These are phyloP conservation scores for Colostygia pectinataria DNA, from an alignment of 2,888 invertebrate species.

Conservation along the genomic window DNA sequence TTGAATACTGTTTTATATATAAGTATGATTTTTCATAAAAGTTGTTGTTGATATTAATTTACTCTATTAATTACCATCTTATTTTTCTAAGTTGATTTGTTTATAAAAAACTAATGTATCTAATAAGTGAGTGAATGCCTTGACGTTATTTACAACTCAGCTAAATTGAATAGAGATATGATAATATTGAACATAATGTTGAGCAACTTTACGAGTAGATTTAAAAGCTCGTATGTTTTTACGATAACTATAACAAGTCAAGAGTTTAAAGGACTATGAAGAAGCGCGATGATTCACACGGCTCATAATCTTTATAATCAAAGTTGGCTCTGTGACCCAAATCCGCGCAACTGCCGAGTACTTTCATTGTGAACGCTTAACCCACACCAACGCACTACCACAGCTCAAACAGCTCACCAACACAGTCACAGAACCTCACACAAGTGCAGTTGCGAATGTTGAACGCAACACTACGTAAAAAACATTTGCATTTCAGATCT, in stretches of 20 bases:
- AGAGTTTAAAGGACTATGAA: slow-evolving; percentile 45
- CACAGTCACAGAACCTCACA: slow-evolving; percentile 40
- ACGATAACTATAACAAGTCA: background rate
- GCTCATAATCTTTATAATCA: slow-evolving; percentile 80
- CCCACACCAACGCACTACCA: slow-evolving; percentile 48
- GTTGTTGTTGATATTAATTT: too few species aligned
- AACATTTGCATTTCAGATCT: slow-evolving; percentile 49
- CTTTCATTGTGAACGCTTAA: slow-evolving; percentile 80
- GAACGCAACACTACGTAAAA: slow-evolving; percentile 40
- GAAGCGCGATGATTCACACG: slow-evolving; percentile 79
- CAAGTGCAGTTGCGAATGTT: slow-evolving; percentile 39
- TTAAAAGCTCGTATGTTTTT: slow-evolving; percentile 1
- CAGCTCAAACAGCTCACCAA: slow-evolving; percentile 32
- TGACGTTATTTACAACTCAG: too few species aligned
- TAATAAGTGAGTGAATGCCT: too few species aligned
- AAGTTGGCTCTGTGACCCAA: slow-evolving; percentile 80
- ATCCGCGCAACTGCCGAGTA: slow-evolving; percentile 78
- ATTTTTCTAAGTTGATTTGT: too few species aligned
- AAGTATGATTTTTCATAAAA: too few species aligned
- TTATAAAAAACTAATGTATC: too few species aligned
- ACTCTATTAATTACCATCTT: too few species aligned
- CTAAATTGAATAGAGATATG: too few species aligned
- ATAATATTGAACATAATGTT: too few species aligned
- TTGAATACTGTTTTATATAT: too few species aligned
- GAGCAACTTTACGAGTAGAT: background rate